These are phyloP conservation scores for Brachyrhaphis roseni DNA, from an alignment of 2,797 vertebrate genomes.

Conservation along the genomic window DNA sequence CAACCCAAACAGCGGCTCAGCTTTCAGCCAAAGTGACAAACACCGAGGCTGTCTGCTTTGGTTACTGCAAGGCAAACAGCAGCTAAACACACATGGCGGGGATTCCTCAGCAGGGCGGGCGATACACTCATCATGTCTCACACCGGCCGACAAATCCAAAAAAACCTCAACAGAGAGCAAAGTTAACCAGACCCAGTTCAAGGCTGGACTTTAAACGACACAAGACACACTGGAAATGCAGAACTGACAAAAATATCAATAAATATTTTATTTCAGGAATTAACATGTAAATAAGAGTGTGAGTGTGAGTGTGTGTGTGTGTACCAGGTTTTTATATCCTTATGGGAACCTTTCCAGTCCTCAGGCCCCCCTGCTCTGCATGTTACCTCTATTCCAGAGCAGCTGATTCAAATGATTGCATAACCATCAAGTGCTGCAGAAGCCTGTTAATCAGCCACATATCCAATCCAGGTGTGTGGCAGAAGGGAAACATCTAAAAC, in stretches of 20 bases:
- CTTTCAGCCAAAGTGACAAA: conserved; percentile 59
- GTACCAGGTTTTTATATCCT: too few species aligned
- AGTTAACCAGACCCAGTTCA: not conserved
- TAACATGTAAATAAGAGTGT: not conserved
- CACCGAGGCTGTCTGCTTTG: conserved; percentile 65
- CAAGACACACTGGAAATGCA: not conserved
- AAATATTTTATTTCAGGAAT: not conserved
- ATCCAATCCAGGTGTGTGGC: too few species aligned
- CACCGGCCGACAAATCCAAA: not conserved
- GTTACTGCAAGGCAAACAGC: conserved; percentile 56
- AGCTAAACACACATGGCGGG: conserved; percentile 19
- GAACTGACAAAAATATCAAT: not conserved
- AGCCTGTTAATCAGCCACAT: too few species aligned
- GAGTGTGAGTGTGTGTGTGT: too few species aligned
- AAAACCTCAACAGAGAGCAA: not conserved
- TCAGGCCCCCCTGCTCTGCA: too few species aligned
- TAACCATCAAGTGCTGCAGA: too few species aligned
- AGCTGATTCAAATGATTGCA: too few species aligned
- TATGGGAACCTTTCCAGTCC: too few species aligned
- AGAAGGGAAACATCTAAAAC: too few species aligned
- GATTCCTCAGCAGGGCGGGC: conserved; percentile 23
- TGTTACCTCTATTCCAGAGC: too few species aligned
- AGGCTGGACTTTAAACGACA: not conserved
- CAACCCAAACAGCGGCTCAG: conserved; percentile 68
- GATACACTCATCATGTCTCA: conserved; percentile 8